These are phyloP conservation scores for Tetramorium alpestre DNA, from an alignment of 1,140 invertebrate species.

Conservation along the genomic window DNA sequence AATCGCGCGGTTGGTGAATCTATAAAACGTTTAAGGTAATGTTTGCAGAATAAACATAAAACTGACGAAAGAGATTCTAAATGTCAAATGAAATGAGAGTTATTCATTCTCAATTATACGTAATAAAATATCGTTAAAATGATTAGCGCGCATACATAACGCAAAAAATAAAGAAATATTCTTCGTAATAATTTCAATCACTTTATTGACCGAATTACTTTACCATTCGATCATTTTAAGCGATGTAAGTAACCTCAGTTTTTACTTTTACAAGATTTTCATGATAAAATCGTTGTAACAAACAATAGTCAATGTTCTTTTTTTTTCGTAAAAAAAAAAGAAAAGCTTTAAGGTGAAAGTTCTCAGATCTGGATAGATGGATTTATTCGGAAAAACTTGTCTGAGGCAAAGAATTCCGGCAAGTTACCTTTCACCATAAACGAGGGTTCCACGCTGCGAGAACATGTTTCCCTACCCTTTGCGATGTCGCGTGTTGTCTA, in stretches of 20 bases:
- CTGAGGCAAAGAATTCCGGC: not conserved
- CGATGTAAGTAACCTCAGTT: not conserved
- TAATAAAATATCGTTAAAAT: constrained; percentile 10
- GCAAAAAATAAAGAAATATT: not conserved
- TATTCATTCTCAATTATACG: not conserved
- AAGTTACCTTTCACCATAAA: not conserved
- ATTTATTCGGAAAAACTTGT: not conserved
- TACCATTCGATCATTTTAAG: not conserved
- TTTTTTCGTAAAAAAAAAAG: not conserved
- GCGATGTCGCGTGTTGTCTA: constrained; percentile 63
- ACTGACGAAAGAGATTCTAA: not conserved
- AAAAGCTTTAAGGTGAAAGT: not conserved
- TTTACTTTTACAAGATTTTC: not conserved
- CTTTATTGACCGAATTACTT: not conserved
- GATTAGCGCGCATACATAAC: not conserved
- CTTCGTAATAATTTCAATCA: not conserved
- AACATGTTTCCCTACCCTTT: not conserved
- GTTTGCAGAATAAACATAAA: not conserved
- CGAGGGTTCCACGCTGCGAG: not conserved
- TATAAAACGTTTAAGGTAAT: constrained; percentile 42
- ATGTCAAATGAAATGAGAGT: not conserved
- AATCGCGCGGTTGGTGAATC: constrained; percentile 21
- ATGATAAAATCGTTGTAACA: not conserved
- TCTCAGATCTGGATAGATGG: too few relatives aligned
- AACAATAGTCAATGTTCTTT: not conserved